phyloP scores from a whole-genome alignment of 2,797 vertebrate species.

The Myiotriccus ornatus region DNA sequence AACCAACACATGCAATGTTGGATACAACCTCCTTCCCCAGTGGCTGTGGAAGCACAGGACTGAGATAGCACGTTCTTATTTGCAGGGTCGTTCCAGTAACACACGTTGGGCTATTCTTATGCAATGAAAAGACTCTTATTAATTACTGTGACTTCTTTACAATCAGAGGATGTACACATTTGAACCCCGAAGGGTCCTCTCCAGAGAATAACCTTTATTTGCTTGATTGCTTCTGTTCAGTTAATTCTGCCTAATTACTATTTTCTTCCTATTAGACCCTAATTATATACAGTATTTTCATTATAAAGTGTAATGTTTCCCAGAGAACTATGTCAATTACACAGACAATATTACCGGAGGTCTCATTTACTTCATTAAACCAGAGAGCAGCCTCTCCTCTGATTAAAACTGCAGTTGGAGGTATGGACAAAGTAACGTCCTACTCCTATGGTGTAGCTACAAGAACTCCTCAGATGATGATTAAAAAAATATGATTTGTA shows the following conservation, averaged over 20 bases:
- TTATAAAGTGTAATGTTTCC: conserved; percentile 82
- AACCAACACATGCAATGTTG: not conserved
- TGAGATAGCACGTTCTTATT: not conserved
- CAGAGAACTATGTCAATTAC: conserved; percentile 80
- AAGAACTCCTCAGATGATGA: not conserved
- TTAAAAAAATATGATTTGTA: not conserved
- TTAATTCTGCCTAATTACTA: conserved; percentile 82
- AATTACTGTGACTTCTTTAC: conserved; percentile 75
- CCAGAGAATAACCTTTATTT: conserved; percentile 81
- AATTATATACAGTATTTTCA: conserved; percentile 85
- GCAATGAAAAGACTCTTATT: conserved; percentile 68
- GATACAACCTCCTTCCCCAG: not conserved
- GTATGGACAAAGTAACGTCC: not conserved
- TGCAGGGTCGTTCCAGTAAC: conserved; percentile 29
- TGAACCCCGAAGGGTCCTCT: conserved; percentile 78
- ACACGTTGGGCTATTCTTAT: conserved; percentile 22
- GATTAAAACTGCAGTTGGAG: conserved; percentile 59
- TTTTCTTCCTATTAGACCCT: conserved; percentile 83
- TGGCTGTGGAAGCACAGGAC: not conserved
- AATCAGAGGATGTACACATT: conserved; percentile 69
- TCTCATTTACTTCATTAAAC: conserved; percentile 80
- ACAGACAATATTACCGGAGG: conserved; percentile 73
- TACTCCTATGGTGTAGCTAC: not conserved
- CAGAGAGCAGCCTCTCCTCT: conserved; percentile 45
- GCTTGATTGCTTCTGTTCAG: conserved; percentile 81